Conservation (phyloP, 2,888 invertebrate species). For the Acanthosepion pharaonis region DNA sequence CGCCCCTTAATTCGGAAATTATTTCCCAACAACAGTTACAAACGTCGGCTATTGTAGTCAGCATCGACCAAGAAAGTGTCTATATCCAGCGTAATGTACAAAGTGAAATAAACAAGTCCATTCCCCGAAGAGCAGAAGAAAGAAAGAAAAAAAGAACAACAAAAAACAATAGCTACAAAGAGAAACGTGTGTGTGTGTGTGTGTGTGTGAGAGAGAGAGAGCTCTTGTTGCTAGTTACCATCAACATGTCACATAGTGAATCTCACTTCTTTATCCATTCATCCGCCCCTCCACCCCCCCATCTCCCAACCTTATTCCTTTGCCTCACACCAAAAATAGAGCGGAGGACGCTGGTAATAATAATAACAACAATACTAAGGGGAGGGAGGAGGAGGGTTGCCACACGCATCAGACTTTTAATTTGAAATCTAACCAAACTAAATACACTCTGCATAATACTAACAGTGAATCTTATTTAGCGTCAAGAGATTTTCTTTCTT, state of each 20-base stretch:
- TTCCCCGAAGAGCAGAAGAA: neutral
- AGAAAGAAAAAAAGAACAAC: too few relatives aligned
- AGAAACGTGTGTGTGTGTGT: too few relatives aligned
- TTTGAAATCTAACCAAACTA: too few relatives aligned
- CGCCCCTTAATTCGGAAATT: neutral
- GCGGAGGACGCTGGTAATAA: neutral
- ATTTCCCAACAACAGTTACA: neutral
- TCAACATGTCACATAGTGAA: constrained; percentile 6
- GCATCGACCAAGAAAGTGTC: neutral
- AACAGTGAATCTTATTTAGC: too few relatives aligned
- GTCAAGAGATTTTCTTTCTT: too few relatives aligned
- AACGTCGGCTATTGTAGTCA: neutral
- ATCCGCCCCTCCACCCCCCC: neutral
- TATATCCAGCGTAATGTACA: neutral
- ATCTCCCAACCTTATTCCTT: neutral
- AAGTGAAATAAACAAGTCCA: neutral
- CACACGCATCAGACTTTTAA: too few relatives aligned
- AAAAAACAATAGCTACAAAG: neutral
- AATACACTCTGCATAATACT: too few relatives aligned
- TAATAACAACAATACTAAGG: neutral
- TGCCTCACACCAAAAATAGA: neutral
- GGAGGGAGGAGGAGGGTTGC: too few relatives aligned
- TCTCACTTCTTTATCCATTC: neutral
- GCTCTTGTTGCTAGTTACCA: neutral
- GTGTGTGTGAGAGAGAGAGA: too few relatives aligned